Conservation (phyloP, 2,888 invertebrate species). For the Tiphia femorata region DNA sequence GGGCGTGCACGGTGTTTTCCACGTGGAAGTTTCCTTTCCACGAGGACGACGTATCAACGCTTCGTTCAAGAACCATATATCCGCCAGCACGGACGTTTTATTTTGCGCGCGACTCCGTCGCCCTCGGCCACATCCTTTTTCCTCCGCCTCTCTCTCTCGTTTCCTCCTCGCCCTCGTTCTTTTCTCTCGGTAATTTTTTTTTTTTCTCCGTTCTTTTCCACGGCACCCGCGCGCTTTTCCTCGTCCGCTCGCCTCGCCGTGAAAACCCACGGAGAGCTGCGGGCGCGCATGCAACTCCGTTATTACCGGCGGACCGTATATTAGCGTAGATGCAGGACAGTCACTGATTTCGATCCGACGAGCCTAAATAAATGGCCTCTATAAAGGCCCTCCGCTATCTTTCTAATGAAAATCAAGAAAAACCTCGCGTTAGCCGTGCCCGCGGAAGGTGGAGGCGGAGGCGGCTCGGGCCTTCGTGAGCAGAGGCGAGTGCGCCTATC, state of each 20-base stretch:
- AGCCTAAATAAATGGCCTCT: slow-evolving; percentile 21
- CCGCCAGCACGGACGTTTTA: too few species aligned
- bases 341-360: slow-evolving; percentile 29
- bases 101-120: too few species aligned
- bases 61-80: too few species aligned
- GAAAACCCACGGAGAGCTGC: too few species aligned
- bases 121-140: slow-evolving; percentile 1
- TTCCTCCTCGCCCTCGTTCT: background rate
- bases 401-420: slow-evolving; percentile 21
- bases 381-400: slow-evolving; percentile 17
- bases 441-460: slow-evolving; percentile 4
- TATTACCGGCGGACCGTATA: slow-evolving; percentile 13
- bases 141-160: background rate
- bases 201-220: too few species aligned
- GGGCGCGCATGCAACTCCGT: slow-evolving; percentile 8
- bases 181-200: background rate
- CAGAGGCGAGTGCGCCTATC: slow-evolving; percentile 3
- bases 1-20: too few species aligned
- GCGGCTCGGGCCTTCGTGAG: slow-evolving; percentile 4
- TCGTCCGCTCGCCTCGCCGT: too few species aligned
- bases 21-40: too few species aligned
- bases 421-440: slow-evolving; percentile 7
- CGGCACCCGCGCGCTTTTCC: too few species aligned
- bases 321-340: slow-evolving; percentile 17
- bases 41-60: too few species aligned